Evolutionary conservation across 2,888 invertebrate genomes (phyloP), one percentile per base, ranked within the genome.

Genomic region (Poecilobothrus nobilitatus): DNA sequence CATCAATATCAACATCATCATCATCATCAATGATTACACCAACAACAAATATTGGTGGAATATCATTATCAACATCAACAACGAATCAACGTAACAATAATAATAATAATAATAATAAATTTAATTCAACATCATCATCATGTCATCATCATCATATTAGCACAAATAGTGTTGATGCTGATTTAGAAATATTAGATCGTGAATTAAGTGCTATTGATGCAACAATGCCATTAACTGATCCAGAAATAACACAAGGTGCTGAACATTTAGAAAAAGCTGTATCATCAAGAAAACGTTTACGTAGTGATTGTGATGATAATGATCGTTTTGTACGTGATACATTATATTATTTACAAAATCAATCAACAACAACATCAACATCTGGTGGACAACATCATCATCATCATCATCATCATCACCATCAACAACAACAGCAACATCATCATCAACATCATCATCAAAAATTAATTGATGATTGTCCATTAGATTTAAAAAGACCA

Each of bases 251-350:
- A 1, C 81, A 82, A 73, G 81, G 82, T 61, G 82, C 81, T 70
- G 81, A 81, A 70, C 82, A 82, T 70, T 73, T 82, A 66, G 82
- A 82, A 71, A 79, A 78, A 71, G 81, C 81, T 5, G 74, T 80
- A 3, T 79, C 80, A n/a, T 79, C 81, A 20, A 75, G 81, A n/a
- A 82, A 81, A 71, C 79, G 82, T 1, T 72, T 77, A 72, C 80
- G 86, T 63, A 63, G 18, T 20, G 27, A 63, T 22, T 27, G 27
- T 72, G 87, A 87, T 67, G 84, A 86, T 74, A 88, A 88, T 74
- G 89, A 89, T 76, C 85, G 87, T 68, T 84, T 88, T 76, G 87
- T 89, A 65, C 87, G 88, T 73, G 89, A 88, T 75, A 88, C 89
- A 7, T 88, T 88, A 70, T 89, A 89, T 76, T 90, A 89, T 77